Conservation (phyloP, 2,113 vertebrate species). For the Alosa alosa region DNA sequence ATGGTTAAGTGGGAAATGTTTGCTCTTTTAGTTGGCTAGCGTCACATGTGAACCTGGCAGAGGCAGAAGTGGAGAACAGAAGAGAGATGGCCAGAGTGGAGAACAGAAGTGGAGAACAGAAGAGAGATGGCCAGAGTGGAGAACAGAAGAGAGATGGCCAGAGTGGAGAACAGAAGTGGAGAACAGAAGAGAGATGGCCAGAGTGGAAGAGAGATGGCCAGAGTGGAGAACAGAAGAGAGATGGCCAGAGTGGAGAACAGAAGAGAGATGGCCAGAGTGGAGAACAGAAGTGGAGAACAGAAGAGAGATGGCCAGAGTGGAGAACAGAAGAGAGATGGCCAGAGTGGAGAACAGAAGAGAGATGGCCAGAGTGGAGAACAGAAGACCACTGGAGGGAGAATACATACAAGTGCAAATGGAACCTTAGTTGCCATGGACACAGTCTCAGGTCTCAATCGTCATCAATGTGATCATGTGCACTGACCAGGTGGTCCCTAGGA, state of each 20-base stretch:
- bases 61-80: background rate
- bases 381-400: background rate
- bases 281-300: background rate
- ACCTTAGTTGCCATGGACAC: conserved; percentile 7
- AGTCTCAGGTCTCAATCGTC: background rate
- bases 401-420: background rate
- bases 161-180: too few relatives aligned
- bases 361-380: background rate
- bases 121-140: too few relatives aligned
- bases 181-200: too few relatives aligned
- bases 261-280: too few relatives aligned
- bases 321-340: too few relatives aligned
- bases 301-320: background rate
- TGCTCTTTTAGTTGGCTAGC: background rate
- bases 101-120: too few relatives aligned
- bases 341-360: background rate
- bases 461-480: background rate
- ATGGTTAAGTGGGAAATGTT: background rate
- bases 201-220: too few relatives aligned
- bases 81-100: background rate
- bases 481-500: background rate
- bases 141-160: too few relatives aligned
- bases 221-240: too few relatives aligned
- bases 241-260: too few relatives aligned
- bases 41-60: background rate